A percentile compares a stretch with the other conserved stretches of the same genome.
Conservation (phyloP, 2,888 invertebrate genomes). For the Nipponacmea schrenckii region DNA sequence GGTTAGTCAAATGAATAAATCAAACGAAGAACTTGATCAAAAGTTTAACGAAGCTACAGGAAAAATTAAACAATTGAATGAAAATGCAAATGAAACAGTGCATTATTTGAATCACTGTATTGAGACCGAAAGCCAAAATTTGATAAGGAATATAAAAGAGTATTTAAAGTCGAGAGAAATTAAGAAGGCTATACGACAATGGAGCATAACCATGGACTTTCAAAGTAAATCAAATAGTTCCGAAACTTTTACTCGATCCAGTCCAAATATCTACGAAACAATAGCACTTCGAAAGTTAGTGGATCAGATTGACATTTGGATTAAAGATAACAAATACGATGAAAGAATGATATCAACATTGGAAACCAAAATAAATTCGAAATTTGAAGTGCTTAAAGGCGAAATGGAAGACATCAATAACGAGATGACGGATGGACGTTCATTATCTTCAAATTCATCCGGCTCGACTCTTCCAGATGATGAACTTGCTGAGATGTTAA, state of each 20-base stretch:
- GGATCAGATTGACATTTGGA: slow-evolving; percentile 26
- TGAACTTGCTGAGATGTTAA: not conserved
- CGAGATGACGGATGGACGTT: not conserved
- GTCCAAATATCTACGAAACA: not conserved
- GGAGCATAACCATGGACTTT: slow-evolving; percentile 2
- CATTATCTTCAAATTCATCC: not conserved
- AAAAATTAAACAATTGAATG: slow-evolving; percentile 34
- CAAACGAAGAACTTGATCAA: slow-evolving; percentile 41
- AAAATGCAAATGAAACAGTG: slow-evolving; percentile 27
- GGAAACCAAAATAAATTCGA: not conserved
- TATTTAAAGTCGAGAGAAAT: slow-evolving; percentile 9
- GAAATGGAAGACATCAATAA: not conserved
- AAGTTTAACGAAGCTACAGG: slow-evolving; percentile 30
- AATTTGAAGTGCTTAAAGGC: not conserved
- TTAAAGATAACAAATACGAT: slow-evolving; percentile 24
- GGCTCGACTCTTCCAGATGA: not conserved
- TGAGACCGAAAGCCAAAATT: not conserved
- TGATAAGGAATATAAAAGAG: slow-evolving; percentile 10
- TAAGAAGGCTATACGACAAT: slow-evolving; percentile 5
- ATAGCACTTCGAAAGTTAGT: slow-evolving; percentile 26
- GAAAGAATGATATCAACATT: not conserved
- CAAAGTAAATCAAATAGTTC: no score
- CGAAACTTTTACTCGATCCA: no score
- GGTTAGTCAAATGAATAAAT: slow-evolving; percentile 38
- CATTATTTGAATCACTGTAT: slow-evolving; percentile 7